Conservation (phyloP, 1,140 invertebrate species). For the Euglossa dilemma region DNA sequence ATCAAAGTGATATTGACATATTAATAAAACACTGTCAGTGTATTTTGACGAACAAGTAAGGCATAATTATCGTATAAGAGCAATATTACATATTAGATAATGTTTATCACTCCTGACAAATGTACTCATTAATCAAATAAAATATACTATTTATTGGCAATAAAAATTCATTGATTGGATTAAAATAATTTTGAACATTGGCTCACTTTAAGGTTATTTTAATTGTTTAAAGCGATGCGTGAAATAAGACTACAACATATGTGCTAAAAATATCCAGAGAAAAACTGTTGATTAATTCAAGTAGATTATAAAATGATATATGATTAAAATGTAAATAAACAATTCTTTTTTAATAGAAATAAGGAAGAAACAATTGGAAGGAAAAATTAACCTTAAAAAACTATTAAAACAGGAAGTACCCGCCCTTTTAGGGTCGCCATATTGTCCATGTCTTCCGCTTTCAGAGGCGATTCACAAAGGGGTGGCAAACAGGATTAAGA, state of each 20-base stretch:
- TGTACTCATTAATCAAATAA: neutral
- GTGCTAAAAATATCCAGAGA: neutral
- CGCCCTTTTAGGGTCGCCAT: conserved; percentile 69
- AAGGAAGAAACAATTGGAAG: neutral
- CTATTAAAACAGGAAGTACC: conserved; percentile 64
- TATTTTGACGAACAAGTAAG: conserved; percentile 45
- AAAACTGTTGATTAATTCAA: neutral
- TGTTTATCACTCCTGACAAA: neutral
- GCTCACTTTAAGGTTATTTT: neutral
- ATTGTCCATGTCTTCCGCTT: conserved; percentile 68
- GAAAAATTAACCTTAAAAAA: conserved; percentile 39
- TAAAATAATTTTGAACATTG: neutral
- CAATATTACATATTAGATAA: neutral
- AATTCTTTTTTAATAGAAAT: neutral
- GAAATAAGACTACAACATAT: neutral
- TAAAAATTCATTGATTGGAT: neutral
- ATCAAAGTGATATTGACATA: conserved; percentile 72
- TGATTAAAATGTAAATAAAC: neutral
- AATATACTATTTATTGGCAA: neutral
- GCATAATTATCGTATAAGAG: neutral
- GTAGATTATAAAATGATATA: neutral
- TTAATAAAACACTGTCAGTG: conserved; percentile 67
- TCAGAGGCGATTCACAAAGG: conserved; percentile 45
- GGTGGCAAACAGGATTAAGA: conserved; percentile 59
- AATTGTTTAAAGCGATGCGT: neutral